Base-by-base conservation (phyloP, 1,140 invertebrate species). In the Piezodorus guildinii region DNA sequence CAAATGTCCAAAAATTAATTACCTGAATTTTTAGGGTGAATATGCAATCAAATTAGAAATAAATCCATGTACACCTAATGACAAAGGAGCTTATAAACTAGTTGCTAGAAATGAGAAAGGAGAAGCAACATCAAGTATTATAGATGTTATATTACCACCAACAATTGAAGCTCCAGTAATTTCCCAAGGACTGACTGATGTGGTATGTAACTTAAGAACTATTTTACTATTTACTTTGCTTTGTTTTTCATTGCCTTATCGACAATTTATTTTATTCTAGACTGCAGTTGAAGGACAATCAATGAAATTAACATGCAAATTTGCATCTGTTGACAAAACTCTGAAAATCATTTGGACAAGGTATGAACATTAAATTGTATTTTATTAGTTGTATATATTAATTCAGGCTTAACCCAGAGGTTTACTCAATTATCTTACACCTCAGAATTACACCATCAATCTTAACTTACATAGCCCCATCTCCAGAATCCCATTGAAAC, bases 61-160 rank as follows among this genome's bases (percentile, higher is more conserved):
- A 66, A 83, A 85, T 62, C 85, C 90, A 72, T 81, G 88, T 44
- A 81, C 85, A 61, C 80, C 83, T 68, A 77, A 75, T 19, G 92
- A 96, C 71, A 91, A 90, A 74, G 93, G 93, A 64, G 81, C 84
- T 65, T 95, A 96, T 72, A 94, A 94, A 76, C 77, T 95, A 65
- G 83, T 93, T 0, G 92, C 91, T 9, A 91, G 89, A 72, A 95
- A 95, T 71, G 91, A 94, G 71, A 94, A 94, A 74, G 92, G 92
- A 66, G 91, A 94, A 78, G 90, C 89, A 1, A 85, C 85, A 30
- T 94, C 91, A n/a, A 88, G 92, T 74, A 80, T 85, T 62, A 90
- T 96, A 0, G 85, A 91, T 75, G 84, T 95, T 14, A 84, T 84
- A 44, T 88, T 92, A 70, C 84, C 92, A 69, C 85, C 85, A 8